Conservation (phyloP, 2,113 vertebrate genomes). For the Vidua macroura region DNA sequence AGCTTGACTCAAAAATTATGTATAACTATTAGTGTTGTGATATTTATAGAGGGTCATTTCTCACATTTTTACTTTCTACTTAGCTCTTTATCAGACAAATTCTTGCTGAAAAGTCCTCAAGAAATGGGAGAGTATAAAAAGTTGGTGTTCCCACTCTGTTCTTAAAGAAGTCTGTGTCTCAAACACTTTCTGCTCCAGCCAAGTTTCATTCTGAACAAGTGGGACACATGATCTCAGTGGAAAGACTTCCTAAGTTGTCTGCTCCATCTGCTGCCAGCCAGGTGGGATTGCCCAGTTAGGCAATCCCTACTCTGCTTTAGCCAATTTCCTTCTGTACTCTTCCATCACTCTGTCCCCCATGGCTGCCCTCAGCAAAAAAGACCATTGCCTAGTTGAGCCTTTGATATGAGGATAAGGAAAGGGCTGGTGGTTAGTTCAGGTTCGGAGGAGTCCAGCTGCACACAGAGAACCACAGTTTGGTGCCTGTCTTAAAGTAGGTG, state of each 20-base stretch:
- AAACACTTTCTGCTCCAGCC: not conserved
- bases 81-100: not conserved
- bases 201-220: conserved; percentile 30
- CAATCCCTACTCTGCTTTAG: not conserved
- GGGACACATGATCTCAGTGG: not conserved
- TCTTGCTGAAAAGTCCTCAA: not conserved
- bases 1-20: not conserved
- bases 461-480: not conserved
- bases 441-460: not conserved
- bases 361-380: not conserved
- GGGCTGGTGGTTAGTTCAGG: not conserved
- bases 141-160: not conserved
- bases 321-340: not conserved
- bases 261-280: not conserved
- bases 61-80: not conserved
- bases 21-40: not conserved
- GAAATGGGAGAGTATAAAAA: not conserved
- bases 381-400: not conserved
- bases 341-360: not conserved
- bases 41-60: not conserved
- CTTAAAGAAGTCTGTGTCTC: not conserved
- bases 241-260: conserved; percentile 4
- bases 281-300: conserved; percentile 24
- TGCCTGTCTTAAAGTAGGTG: not conserved
- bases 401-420: not conserved